phyloP scores from a whole-genome alignment of 2,888 invertebrate genomes.

The Lamellibrachia satsuma region DNA sequence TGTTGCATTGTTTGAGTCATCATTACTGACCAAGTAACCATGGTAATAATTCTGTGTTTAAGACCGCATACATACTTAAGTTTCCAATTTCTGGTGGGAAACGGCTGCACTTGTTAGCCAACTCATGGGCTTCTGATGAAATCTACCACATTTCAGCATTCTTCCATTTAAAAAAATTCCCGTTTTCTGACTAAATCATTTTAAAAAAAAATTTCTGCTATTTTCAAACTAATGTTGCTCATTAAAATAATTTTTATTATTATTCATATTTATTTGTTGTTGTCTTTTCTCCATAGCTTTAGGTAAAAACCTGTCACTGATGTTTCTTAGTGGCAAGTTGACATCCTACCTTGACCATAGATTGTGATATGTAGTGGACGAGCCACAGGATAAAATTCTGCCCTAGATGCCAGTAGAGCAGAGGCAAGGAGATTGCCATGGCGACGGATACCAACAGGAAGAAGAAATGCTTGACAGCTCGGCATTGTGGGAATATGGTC shows the following conservation, averaged over 20 bases:
- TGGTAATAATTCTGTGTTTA: too few species aligned
- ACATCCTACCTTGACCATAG: constrained; percentile 24
- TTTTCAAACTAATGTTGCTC: too few species aligned
- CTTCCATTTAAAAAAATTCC: too few species aligned
- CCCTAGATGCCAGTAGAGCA: constrained; percentile 27
- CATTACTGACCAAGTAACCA: neutral
- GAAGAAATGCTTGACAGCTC: constrained; percentile 25
- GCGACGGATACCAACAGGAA: constrained; percentile 27
- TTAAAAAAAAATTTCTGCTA: too few species aligned
- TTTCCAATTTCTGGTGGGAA: too few species aligned
- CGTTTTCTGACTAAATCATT: too few species aligned
- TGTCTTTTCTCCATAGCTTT: neutral
- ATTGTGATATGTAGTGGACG: constrained; percentile 24
- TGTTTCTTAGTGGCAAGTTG: neutral
- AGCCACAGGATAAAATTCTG: constrained; percentile 35
- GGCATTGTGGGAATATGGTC: constrained; percentile 21
- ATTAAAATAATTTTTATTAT: too few species aligned
- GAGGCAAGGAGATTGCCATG: constrained; percentile 31
- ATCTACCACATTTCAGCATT: too few species aligned
- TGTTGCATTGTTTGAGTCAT: neutral
- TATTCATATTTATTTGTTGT: too few species aligned
- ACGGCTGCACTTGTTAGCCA: too few species aligned
- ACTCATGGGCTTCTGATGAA: too few species aligned
- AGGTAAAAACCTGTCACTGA: neutral
- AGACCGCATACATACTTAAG: too few species aligned